phyloP scores from a whole-genome alignment of 2,113 vertebrate genomes.

The Martes martes region DNA sequence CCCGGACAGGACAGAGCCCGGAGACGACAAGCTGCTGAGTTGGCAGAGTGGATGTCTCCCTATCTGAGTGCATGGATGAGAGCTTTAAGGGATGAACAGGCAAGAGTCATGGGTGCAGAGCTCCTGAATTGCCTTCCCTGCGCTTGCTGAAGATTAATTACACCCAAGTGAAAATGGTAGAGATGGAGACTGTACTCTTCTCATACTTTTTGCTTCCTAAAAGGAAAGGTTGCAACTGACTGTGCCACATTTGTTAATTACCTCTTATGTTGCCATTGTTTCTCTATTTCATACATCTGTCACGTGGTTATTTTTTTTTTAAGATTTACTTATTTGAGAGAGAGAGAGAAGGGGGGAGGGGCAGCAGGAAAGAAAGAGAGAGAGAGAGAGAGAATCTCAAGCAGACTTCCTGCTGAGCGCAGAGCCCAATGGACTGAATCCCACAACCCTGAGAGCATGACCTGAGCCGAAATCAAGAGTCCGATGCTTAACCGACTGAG shows the following conservation, averaged over 20 bases:
- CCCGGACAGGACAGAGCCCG: not conserved
- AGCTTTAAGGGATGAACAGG: not conserved
- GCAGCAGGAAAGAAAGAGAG: not conserved
- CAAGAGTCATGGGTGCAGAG: not conserved
- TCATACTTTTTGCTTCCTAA: not conserved
- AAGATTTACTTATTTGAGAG: not conserved
- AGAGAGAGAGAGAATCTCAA: not conserved
- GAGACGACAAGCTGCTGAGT: not conserved
- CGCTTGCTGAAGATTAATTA: not conserved
- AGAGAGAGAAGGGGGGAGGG: not conserved
- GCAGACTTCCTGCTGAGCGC: not conserved
- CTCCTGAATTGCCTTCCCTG: not conserved
- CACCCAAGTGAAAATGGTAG: not conserved
- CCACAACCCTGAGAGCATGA: not conserved
- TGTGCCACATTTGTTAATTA: not conserved
- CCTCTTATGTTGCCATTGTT: not conserved
- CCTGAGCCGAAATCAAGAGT: not conserved
- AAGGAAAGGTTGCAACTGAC: not conserved
- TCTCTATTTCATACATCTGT: not conserved
- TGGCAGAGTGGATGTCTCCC: not conserved
- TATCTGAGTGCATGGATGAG: not conserved
- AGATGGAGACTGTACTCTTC: not conserved
- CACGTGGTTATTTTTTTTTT: not conserved
- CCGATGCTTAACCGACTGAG: not conserved
- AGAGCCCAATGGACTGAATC: not conserved